Evolutionary conservation across 2,113 vertebrate genomes (phyloP).

Genomic region (Rhinogobius similis): DNA sequence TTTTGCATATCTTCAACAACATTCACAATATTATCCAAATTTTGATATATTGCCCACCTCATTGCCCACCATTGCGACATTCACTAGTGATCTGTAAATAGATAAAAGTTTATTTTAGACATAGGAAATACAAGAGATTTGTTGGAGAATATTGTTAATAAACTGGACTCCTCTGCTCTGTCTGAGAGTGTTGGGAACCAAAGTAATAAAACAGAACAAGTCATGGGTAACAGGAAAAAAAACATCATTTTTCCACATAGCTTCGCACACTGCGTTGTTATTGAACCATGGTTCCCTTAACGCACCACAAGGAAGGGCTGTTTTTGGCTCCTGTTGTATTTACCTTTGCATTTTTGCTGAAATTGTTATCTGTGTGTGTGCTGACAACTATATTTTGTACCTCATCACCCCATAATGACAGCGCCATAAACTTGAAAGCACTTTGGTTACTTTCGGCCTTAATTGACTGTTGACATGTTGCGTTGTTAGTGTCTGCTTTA

Average conservation of each 20-base stretch:
- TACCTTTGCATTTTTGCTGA: not conserved
- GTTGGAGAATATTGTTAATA: not conserved
- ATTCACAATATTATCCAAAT: too few relatives aligned
- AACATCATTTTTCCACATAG: not conserved
- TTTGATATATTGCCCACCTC: too few relatives aligned
- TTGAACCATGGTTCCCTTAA: not conserved
- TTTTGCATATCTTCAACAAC: too few relatives aligned
- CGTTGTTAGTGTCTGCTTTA: not conserved
- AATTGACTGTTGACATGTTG: not conserved
- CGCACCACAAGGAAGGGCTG: not conserved
- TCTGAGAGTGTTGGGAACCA: not conserved
- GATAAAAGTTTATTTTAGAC: too few relatives aligned
- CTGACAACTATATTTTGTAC: constrained; percentile 1
- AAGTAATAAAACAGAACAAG: constrained; percentile 9
- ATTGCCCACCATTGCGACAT: too few relatives aligned
- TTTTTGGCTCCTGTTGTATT: constrained; percentile 1
- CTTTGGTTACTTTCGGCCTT: not conserved
- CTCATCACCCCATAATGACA: not conserved
- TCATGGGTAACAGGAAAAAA: constrained; percentile 3
- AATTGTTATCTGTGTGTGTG: not conserved
- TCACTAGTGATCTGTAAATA: too few relatives aligned
- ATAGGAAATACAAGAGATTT: not conserved
- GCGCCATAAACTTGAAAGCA: not conserved
- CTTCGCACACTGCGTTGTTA: not conserved
- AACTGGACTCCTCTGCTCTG: not conserved